These are phyloP conservation scores for Apotomis capreana DNA, from an alignment of 2,888 invertebrate genomes.

Conservation along the genomic window DNA sequence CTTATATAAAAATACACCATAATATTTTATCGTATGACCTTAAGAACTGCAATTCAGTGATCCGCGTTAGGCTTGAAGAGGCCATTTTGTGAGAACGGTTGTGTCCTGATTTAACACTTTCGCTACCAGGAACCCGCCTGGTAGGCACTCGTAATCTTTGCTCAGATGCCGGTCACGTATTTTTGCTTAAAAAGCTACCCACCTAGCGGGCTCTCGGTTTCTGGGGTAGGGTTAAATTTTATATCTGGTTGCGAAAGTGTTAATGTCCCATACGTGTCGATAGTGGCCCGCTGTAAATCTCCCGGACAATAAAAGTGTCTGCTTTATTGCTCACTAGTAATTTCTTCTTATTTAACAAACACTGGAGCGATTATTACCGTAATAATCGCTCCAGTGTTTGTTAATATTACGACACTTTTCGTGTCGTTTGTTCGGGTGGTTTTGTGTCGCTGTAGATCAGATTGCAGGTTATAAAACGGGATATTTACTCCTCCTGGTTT, in stretches of 20 bases:
- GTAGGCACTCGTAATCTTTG: no score
- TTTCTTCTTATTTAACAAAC: conserved; percentile 52
- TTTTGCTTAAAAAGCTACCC: no score
- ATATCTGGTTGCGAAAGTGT: no score
- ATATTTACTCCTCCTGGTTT: neutral
- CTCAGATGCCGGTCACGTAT: no score
- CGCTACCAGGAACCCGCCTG: no score
- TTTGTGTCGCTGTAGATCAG: conserved; percentile 1
- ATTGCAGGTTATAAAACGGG: conserved; percentile 5
- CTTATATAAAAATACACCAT: neutral
- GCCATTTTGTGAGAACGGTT: conserved; percentile 52
- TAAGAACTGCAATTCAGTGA: conserved; percentile 22
- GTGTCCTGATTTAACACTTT: conserved; percentile 61
- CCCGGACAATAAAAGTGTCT: conserved; percentile 59
- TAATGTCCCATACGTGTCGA: conserved; percentile 63
- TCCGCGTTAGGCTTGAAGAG: conserved; percentile 28
- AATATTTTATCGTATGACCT: neutral
- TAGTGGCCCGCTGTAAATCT: conserved; percentile 61
- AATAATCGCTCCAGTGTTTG: conserved; percentile 50
- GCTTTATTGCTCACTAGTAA: conserved; percentile 59
- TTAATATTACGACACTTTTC: conserved; percentile 45
- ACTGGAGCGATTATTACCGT: conserved; percentile 49
- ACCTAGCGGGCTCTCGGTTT: no score
- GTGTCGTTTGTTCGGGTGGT: conserved; percentile 20
- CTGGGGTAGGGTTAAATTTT: no score